Conservation (phyloP, 2,797 vertebrate genomes). For the Anabacerthia variegaticeps region DNA sequence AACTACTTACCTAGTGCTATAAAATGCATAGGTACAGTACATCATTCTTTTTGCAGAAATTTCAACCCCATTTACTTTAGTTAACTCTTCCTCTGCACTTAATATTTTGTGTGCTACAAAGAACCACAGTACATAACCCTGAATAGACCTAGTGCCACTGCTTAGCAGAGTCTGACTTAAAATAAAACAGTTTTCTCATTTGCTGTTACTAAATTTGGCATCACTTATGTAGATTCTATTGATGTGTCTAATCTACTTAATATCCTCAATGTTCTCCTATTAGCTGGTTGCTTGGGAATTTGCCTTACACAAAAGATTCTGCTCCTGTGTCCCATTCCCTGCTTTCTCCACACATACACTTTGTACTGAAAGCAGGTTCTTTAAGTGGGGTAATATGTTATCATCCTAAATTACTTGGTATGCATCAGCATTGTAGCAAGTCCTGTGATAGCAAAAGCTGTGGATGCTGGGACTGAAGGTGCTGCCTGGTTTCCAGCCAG, state of each 20-base stretch:
- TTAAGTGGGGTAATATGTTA: not conserved
- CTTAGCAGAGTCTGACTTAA: constrained; percentile 31
- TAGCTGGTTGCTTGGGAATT: constrained; percentile 57
- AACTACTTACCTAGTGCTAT: constrained; percentile 76
- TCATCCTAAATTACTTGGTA: not conserved
- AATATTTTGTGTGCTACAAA: not conserved
- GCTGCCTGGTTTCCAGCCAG: not conserved
- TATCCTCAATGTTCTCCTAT: constrained; percentile 35
- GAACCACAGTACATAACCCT: not conserved
- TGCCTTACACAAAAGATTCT: constrained; percentile 4
- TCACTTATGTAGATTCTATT: constrained; percentile 60
- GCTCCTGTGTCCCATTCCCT: not conserved
- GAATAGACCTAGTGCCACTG: not conserved
- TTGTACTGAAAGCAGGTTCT: constrained; percentile 20
- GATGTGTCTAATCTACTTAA: constrained; percentile 67
- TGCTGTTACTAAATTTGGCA: constrained; percentile 57
- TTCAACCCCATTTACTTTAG: constrained; percentile 55
- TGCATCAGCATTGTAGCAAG: not conserved
- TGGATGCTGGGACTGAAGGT: not conserved
- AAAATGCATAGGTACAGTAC: constrained; percentile 73
- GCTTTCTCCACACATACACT: not conserved
- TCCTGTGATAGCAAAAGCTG: not conserved
- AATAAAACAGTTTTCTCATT: constrained; percentile 47
- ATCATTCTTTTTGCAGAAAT: constrained; percentile 69
- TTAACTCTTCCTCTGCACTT: constrained; percentile 53